phyloP scores from a whole-genome alignment of 2,113 vertebrate genomes.

The Petaurus breviceps region DNA sequence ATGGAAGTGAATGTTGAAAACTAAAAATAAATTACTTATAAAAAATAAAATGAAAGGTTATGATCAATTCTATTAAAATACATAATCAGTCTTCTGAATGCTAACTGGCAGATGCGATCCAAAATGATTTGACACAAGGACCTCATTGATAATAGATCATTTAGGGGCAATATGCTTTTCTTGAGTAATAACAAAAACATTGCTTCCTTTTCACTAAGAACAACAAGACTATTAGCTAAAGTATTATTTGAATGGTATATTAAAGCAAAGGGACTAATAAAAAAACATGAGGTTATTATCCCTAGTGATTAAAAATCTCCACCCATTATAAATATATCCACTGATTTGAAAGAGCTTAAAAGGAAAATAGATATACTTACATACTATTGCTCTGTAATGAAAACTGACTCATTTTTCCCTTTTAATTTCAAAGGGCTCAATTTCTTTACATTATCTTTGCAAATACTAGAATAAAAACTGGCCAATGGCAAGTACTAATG shows the following conservation, averaged over 20 bases:
- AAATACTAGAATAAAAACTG: slow-evolving; percentile 5
- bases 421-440: slow-evolving; percentile 27
- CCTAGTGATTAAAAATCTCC: slow-evolving; percentile 64
- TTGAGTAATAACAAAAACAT: slow-evolving; percentile 67
- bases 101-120: slow-evolving; percentile 18
- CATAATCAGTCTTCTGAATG: slow-evolving; percentile 51
- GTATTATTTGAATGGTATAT: slow-evolving; percentile 63
- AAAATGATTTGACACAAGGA: slow-evolving; percentile 23
- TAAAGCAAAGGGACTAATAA: slow-evolving; percentile 53
- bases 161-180: slow-evolving; percentile 63
- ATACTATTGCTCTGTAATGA: slow-evolving; percentile 18
- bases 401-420: slow-evolving; percentile 25
- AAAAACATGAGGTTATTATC: slow-evolving; percentile 62
- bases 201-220: slow-evolving; percentile 60
- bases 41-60: slow-evolving; percentile 50
- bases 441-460: background rate
- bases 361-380: slow-evolving; percentile 41
- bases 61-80: slow-evolving; percentile 53
- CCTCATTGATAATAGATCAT: slow-evolving; percentile 50
- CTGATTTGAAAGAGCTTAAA: slow-evolving; percentile 49
- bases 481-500: slow-evolving; percentile 8
- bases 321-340: slow-evolving; percentile 58
- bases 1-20: too few species aligned
- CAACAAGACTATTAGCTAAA: slow-evolving; percentile 71
- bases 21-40: too few species aligned